These are phyloP conservation scores for Spodoptera exigua DNA, from an alignment of 2,888 invertebrate genomes.

Conservation along the genomic window DNA sequence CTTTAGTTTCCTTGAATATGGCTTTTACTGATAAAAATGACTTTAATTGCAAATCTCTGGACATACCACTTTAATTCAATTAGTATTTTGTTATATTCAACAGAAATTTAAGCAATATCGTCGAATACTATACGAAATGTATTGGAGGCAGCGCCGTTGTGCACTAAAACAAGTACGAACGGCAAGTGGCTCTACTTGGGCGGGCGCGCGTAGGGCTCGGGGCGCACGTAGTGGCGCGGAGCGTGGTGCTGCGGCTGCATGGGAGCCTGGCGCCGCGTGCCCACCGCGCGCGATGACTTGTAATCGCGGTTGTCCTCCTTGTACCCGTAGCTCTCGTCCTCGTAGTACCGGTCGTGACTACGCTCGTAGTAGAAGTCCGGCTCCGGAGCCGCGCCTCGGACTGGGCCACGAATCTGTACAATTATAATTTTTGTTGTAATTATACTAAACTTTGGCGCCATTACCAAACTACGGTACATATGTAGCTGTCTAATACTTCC, in stretches of 20 bases:
- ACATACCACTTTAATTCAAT: too few relatives aligned
- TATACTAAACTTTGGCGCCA: too few relatives aligned
- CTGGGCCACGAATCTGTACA: slow-evolving; percentile 73
- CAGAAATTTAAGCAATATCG: background rate
- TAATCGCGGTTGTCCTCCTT: slow-evolving; percentile 77
- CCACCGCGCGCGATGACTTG: slow-evolving; percentile 81
- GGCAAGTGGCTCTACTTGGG: slow-evolving; percentile 72
- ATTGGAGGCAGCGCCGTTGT: slow-evolving; percentile 36
- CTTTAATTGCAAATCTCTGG: too few relatives aligned
- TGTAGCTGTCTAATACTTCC: too few relatives aligned
- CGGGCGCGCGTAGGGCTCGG: slow-evolving; percentile 80
- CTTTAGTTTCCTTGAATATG: background rate
- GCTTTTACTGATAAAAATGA: background rate
- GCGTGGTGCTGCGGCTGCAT: slow-evolving; percentile 71
- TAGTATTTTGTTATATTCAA: too few relatives aligned
- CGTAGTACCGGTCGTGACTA: slow-evolving; percentile 79
- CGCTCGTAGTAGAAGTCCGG: slow-evolving; percentile 91
- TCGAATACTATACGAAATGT: background rate
- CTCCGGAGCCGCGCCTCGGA: slow-evolving; percentile 90
- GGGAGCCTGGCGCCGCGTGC: slow-evolving; percentile 76
- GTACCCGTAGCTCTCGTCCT: slow-evolving; percentile 74
- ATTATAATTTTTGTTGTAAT: too few relatives aligned
- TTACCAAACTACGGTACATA: too few relatives aligned
- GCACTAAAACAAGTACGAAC: slow-evolving; percentile 58
- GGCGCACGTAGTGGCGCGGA: slow-evolving; percentile 64